phyloP scores from a whole-genome alignment of 2,797 vertebrate genomes.

The Acipenser oxyrinchus region DNA sequence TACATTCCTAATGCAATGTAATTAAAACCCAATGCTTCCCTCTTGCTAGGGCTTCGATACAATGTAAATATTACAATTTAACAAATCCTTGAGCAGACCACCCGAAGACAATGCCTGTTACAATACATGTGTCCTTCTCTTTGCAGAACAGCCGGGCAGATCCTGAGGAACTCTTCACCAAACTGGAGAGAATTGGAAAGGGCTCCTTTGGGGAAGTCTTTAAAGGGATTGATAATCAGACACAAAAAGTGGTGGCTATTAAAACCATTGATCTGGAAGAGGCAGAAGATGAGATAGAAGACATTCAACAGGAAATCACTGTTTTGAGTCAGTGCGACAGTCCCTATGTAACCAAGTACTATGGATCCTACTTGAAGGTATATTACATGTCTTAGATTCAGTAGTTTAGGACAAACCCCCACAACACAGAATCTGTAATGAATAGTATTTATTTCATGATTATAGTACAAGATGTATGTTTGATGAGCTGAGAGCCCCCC shows the following conservation, averaged over 20 bases:
- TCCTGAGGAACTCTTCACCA: conserved; percentile 68
- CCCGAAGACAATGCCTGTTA: not conserved
- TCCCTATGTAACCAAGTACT: too few relatives aligned
- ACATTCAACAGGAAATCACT: too few relatives aligned
- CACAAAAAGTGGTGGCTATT: conserved; percentile 68
- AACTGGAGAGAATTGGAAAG: conserved; percentile 68
- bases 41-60: not conserved
- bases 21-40: not conserved
- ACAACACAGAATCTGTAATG: too few relatives aligned
- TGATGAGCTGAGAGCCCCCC: too few relatives aligned
- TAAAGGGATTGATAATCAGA: conserved; percentile 70
- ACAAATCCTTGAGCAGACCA: too few relatives aligned
- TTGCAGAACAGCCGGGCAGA: conserved; percentile 64
- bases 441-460: too few relatives aligned
- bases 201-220: conserved; percentile 72
- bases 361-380: conserved; percentile 18
- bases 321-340: too few relatives aligned
- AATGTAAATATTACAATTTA: not conserved
- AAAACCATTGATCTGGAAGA: conserved; percentile 31
- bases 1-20: not conserved
- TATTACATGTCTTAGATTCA: not conserved
- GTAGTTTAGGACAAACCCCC: too few relatives aligned
- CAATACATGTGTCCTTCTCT: not conserved
- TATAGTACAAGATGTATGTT: too few relatives aligned
- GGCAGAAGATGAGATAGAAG: too few relatives aligned